Percentiles rank a stretch among this genome's conserved stretches.
Conservation (phyloP, 30 jellyfish, hydroid and myxozoan genomes). For the Turritopsis rubra region DNA sequence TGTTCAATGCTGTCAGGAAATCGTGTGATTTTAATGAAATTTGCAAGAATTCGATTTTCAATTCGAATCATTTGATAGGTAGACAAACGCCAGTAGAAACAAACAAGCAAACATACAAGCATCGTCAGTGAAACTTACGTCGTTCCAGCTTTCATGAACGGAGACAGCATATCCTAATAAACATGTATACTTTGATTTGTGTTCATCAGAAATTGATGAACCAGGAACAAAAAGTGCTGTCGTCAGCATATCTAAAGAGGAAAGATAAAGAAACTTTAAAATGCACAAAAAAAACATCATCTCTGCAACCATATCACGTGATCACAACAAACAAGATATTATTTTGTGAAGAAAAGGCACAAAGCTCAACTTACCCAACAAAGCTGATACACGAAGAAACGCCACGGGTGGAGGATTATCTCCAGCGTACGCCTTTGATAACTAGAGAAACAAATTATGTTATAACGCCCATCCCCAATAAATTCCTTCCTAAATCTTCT, state of each 20-base stretch:
- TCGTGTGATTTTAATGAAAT: too few relatives aligned
- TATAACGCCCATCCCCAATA: not conserved
- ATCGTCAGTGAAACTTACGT: constrained; percentile 23
- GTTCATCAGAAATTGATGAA: constrained; percentile 57
- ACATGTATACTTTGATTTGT: constrained; percentile 67
- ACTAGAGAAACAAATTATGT: constrained; percentile 33
- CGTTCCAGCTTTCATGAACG: constrained; percentile 78
- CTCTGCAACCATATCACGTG: not conserved
- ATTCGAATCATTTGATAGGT: too few relatives aligned
- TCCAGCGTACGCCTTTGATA: constrained; percentile 66
- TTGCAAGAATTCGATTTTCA: too few relatives aligned
- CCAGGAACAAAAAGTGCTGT: constrained; percentile 72
- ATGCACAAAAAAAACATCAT: too few relatives aligned
- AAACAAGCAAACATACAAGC: not conserved
- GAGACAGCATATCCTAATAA: constrained; percentile 79
- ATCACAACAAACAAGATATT: not conserved
- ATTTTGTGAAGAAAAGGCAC: not conserved
- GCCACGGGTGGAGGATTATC: constrained; percentile 86
- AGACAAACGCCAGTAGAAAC: too few relatives aligned
- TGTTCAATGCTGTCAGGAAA: too few relatives aligned
- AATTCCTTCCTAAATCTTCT: not conserved
- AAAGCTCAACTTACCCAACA: constrained; percentile 60
- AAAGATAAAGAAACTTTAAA: not conserved
- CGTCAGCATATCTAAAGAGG: constrained; percentile 51
- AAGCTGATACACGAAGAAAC: constrained; percentile 60